Evolutionary conservation across 2,888 invertebrate species (phyloP).

Genomic region (Rhopalosiphum nymphaeae): DNA sequence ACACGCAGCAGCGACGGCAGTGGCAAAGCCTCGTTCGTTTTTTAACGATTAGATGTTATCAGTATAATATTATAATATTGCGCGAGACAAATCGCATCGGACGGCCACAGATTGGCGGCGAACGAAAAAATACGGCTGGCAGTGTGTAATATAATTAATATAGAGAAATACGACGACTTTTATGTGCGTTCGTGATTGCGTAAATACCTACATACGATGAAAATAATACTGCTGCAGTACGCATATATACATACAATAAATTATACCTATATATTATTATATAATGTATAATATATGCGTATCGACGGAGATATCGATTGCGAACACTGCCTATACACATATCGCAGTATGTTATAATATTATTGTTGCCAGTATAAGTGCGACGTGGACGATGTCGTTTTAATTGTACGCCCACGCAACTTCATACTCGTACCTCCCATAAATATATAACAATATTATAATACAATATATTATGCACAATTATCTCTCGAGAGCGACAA

Average conservation of each 20-base stretch:
- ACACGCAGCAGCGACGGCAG: background rate
- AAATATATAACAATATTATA: background rate
- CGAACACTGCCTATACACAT: background rate
- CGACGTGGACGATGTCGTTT: conserved; percentile 20
- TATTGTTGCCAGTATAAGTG: background rate
- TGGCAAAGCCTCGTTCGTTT: background rate
- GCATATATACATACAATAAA: background rate
- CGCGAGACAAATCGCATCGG: conserved; percentile 42
- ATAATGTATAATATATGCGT: background rate
- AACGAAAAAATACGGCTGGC: background rate
- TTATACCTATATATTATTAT: background rate
- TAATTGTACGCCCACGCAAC: conserved; percentile 49
- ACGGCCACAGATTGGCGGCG: background rate
- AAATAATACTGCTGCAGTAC: background rate
- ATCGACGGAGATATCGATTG: conserved; percentile 29
- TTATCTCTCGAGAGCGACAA: conserved; percentile 17
- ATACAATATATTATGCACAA: background rate
- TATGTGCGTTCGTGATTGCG: background rate
- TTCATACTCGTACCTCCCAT: background rate
- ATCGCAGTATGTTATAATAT: background rate
- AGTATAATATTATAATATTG: conserved; percentile 24
- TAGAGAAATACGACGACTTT: conserved; percentile 4
- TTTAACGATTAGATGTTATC: conserved; percentile 49
- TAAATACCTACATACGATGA: background rate
- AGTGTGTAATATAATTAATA: background rate